A percentile compares a stretch with the other conserved stretches of the same genome.
These are phyloP conservation scores for Pocillopora damicornis DNA, from an alignment of 64 coral and sea anemone species.

Conservation along the genomic window DNA sequence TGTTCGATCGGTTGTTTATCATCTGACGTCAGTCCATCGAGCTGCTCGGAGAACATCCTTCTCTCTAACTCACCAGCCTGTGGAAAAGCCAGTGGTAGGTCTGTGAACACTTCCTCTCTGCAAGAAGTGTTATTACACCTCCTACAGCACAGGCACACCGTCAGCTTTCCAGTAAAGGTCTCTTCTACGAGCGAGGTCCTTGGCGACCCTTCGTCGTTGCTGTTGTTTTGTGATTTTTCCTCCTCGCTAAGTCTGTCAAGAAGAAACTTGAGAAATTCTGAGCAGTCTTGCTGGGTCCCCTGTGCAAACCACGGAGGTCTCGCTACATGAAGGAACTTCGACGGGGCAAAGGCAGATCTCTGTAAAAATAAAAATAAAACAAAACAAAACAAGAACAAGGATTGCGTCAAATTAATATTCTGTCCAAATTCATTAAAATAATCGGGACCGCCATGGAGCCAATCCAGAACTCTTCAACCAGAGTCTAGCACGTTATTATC, in stretches of 20 bases:
- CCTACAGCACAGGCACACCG: constrained; percentile 72
- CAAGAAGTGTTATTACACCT: constrained; percentile 59
- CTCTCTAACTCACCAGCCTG: constrained; percentile 27
- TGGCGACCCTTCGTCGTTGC: neutral
- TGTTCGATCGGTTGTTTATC: constrained; percentile 46
- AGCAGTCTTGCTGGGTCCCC: constrained; percentile 96
- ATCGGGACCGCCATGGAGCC: no score
- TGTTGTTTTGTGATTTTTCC: constrained; percentile 58
- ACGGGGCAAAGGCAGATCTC: constrained; percentile 74
- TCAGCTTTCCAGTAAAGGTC: constrained; percentile 76
- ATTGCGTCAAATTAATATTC: neutral
- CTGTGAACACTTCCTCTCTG: constrained; percentile 79
- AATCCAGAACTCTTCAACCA: no score
- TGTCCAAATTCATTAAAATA: no score
- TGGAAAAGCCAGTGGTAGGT: constrained; percentile 80
- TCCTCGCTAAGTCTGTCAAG: constrained; percentile 88
- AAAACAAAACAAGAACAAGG: no score
- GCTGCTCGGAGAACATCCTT: neutral
- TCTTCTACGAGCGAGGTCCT: constrained; percentile 48
- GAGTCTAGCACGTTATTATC: no score
- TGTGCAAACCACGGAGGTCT: constrained; percentile 93
- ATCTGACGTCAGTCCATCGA: neutral
- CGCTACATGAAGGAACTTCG: constrained; percentile 80
- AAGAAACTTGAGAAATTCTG: constrained; percentile 87
- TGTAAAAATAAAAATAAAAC: constrained; percentile 15